Base-by-base conservation (phyloP, 2,888 invertebrate species). In the Drosophila kanekoi region DNA sequence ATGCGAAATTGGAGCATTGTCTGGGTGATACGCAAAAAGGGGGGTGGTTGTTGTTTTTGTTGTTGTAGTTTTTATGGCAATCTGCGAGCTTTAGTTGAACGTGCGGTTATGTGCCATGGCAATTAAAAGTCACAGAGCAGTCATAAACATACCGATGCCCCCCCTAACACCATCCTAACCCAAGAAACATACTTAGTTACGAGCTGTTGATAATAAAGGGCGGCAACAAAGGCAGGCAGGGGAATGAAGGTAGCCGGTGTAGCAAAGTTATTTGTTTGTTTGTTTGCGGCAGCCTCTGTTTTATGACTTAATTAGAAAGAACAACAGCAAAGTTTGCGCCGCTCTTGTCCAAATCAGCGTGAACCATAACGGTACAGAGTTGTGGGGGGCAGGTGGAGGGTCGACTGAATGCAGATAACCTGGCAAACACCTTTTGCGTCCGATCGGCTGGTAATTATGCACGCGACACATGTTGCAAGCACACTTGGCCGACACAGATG, bases 81-180 rank as follows among this genome's bases (percentile, higher is more conserved):
- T 68, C 79, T 57, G 66, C 63, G 52, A 66, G 62, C 71, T 70
- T 77, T 65, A 53, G 70, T 77, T 79, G 68, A 81, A 73, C 72
- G 62, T 82, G 79, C 74, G 79, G 77, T 73, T 79, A 69, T 77
- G 70, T 75, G 77, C 75, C 40, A 13, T 13, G 61, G 82, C 82
- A 83, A 83, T 83, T 83, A 83, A 82, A 83, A 83, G 85, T 76
- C 82, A 78, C 82, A 85, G 64, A 71, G 80, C 75, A 79, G 80
- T 73, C 82, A 83, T 85, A 85, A 85, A 85, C 80, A 85, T 70
- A 45, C 57, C 47, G 37, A 35, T 13, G 6, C 18, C 2, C 8
- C 32, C 44, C 16, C 47, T 18, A 16, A 28, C 33, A 43, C 28
- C 14, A 9, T 14, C 28, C 33, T 11, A 20, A 5, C 47, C 1